Conservation (phyloP, 92 coral and sea anemone species). For the Parazoanthus atlanticus region DNA sequence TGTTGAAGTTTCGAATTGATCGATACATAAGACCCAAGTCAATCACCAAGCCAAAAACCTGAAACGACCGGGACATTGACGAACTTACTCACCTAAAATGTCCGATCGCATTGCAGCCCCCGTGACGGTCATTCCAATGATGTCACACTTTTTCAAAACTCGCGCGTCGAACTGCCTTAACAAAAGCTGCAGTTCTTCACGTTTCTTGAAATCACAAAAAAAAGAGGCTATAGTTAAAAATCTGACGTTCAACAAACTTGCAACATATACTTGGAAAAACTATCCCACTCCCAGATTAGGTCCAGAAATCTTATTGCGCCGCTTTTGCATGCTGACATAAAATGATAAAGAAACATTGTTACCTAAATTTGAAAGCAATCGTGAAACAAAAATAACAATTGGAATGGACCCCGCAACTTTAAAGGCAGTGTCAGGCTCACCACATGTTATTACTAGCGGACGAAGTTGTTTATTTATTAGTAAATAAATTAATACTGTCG, state of each 20-base stretch:
- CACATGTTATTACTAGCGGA: too few relatives aligned
- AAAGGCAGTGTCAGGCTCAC: too few relatives aligned
- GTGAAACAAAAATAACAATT: too few relatives aligned
- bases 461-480: too few relatives aligned
- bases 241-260: neutral
- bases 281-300: neutral
- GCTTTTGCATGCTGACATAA: too few relatives aligned
- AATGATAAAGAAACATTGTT: neutral
- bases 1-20: too few relatives aligned
- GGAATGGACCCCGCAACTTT: too few relatives aligned
- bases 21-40: too few relatives aligned
- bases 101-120: conserved; percentile 52
- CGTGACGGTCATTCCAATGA: conserved; percentile 57
- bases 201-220: conserved; percentile 15
- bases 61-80: neutral
- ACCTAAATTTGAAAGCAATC: too few relatives aligned
- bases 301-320: too few relatives aligned
- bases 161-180: neutral
- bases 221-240: neutral
- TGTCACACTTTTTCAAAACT: conserved; percentile 27
- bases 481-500: too few relatives aligned
- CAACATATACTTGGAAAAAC: neutral
- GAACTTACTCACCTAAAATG: conserved; percentile 39
- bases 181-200: neutral
- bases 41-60: too few relatives aligned